Percentiles rank a stretch among this genome's conserved stretches.
Conservation (phyloP, 2,113 vertebrate genomes). For the Suncus etruscus region DNA sequence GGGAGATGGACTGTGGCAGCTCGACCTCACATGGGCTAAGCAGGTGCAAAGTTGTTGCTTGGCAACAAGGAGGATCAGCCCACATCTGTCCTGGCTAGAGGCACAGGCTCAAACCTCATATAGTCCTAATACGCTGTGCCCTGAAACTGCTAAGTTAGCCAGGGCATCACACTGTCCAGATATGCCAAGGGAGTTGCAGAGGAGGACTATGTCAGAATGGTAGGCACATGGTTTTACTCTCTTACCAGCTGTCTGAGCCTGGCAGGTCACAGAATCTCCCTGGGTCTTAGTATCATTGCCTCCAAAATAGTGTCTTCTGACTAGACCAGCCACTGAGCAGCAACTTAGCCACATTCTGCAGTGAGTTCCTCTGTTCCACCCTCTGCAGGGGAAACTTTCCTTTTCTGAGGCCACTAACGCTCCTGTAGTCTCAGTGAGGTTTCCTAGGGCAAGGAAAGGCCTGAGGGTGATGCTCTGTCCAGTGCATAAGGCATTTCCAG, state of each 20-base stretch:
- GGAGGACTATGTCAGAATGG: background rate
- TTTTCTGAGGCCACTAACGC: background rate
- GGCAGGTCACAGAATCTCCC: background rate
- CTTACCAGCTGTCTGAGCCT: background rate
- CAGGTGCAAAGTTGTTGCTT: background rate
- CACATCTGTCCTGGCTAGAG: background rate
- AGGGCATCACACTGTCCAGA: background rate
- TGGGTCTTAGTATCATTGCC: accelerated
- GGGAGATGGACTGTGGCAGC: background rate
- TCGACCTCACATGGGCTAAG: background rate
- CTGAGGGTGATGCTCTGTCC: no score
- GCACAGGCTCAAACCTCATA: background rate
- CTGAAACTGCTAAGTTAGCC: background rate
- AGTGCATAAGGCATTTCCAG: background rate
- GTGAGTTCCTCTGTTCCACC: no score
- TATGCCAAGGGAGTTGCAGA: background rate
- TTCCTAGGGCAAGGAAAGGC: background rate
- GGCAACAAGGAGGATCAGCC: background rate
- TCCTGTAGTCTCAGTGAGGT: background rate
- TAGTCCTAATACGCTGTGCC: background rate
- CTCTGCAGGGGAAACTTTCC: background rate
- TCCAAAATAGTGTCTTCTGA: background rate
- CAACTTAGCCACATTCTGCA: no score
- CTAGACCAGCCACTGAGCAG: background rate
- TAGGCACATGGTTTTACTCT: background rate